Evolutionary conservation across 2,797 vertebrate species (phyloP).

Genomic region (Clarias laeviceps): DNA sequence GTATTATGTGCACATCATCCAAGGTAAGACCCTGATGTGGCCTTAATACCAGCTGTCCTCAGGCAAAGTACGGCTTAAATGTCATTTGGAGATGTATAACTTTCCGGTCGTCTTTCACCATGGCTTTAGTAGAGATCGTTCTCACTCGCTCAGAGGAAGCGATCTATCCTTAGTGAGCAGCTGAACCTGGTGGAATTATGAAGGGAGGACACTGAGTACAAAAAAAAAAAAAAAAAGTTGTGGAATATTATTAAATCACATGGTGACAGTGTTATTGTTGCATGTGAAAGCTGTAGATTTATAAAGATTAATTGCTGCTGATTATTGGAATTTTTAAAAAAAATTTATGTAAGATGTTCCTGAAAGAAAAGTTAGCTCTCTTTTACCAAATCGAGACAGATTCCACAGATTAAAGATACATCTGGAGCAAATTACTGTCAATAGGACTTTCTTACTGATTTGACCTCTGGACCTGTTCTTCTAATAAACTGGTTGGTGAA

Average conservation of each 20-base stretch:
- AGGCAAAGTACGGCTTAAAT: conserved; percentile 61
- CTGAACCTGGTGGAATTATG: conserved; percentile 27
- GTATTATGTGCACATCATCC: conserved; percentile 65
- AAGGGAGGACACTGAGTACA: background rate
- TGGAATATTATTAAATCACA: conserved; percentile 11
- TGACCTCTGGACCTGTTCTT: background rate
- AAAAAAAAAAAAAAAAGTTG: background rate
- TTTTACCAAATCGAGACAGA: background rate
- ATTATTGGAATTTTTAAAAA: background rate
- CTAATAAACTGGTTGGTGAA: background rate
- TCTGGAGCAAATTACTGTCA: conserved; percentile 7
- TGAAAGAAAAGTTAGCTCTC: background rate
- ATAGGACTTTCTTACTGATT: background rate
- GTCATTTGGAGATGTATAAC: conserved; percentile 41
- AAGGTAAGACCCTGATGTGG: conserved; percentile 60
- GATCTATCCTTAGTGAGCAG: conserved; percentile 44
- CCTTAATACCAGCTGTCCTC: conserved; percentile 57
- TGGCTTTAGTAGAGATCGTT: conserved; percentile 56
- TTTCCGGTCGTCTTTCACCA: conserved; percentile 61
- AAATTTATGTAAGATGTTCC: background rate
- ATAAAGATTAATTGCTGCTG: background rate
- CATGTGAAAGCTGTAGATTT: background rate
- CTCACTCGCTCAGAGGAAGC: conserved; percentile 42
- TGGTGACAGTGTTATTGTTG: background rate
- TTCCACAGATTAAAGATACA: background rate